Evolutionary conservation across 2,113 vertebrate genomes (phyloP).

Genomic region (Nansenia antarctica): DNA sequence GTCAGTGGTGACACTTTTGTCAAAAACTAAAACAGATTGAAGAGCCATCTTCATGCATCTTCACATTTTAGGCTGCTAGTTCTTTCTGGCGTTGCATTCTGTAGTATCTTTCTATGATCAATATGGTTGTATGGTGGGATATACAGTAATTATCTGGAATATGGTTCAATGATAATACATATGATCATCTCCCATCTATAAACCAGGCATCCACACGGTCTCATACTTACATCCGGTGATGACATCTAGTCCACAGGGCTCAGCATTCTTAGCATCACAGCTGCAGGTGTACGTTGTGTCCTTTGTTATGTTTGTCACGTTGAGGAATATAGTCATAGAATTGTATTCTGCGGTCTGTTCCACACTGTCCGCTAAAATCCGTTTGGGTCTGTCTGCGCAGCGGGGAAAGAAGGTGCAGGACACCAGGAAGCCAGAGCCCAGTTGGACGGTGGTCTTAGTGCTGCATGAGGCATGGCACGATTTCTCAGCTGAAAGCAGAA

Average conservation of each 20-base stretch:
- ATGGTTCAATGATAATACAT: too few species aligned
- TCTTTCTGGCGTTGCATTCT: not conserved
- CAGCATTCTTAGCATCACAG: conserved; percentile 22
- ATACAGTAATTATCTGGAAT: too few species aligned
- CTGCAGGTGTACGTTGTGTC: conserved; percentile 62
- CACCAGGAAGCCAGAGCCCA: conserved; percentile 57
- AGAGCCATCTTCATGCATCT: too few species aligned
- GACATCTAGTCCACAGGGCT: conserved; percentile 75
- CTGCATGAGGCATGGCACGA: conserved; percentile 60
- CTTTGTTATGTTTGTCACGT: conserved; percentile 52
- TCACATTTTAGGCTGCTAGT: not conserved
- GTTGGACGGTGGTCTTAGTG: conserved; percentile 46
- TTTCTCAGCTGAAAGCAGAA: conserved; percentile 36
- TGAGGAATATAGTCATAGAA: conserved; percentile 42
- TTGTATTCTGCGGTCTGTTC: conserved; percentile 16
- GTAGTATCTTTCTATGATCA: too few species aligned
- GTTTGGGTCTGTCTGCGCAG: conserved; percentile 12
- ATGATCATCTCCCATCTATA: too few species aligned
- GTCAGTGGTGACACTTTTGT: not conserved
- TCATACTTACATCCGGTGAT: conserved; percentile 68
- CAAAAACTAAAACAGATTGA: too few species aligned
- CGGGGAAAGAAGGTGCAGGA: conserved; percentile 60
- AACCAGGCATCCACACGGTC: too few species aligned
- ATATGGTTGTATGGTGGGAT: too few species aligned
- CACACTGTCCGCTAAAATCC: conserved; percentile 41